Base-by-base conservation (phyloP, 2,888 invertebrate species). In the Lobophora halterata region DNA sequence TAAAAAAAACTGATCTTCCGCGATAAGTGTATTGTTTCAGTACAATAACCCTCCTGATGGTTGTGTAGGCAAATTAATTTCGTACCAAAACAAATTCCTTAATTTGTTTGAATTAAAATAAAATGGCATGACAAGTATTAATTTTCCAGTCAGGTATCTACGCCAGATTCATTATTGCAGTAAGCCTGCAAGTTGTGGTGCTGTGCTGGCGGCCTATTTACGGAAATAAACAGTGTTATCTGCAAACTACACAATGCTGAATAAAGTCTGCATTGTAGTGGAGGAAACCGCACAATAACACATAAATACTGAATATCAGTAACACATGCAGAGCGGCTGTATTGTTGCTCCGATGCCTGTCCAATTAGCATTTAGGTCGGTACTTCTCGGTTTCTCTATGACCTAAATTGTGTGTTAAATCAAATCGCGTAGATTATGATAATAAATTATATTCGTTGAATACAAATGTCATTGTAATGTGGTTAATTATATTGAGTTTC, bases 1-100 rank as follows among this genome's bases (percentile, higher is more conserved):
- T 28, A 44, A 43, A 51, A 50, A n/a, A 46, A 26, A 17, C 21
- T 36, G 43, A 48, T 43, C 31, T 37, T 32, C 19, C 35, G 20
- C 32, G 42, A 45, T 45, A 46, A 44, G 11, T 23, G 32, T 25
- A 49, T 52, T 52, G 52, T 49, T 49, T 39, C 25, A 16, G 52
- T 40, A 46, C 49, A 46, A 43, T 41, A 46, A 52, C 49, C 49
- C 33, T 37, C 29, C 20, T 39, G 42, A 42, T 41, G 28, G 28
- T 39, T 34, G 41, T 12, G 30, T 28, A 25, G 10, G 25, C 12
- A 28, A 30, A 27, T 31, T 33, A 19, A 20, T 31, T 27, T 38
- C 21, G 33, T 35, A 37, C 10, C 38, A 44, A 33, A 38, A 19
- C 16, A 18, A 29, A 29, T 20, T 29, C 29, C 7, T 17, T 32